Evolutionary conservation across 2,113 vertebrate species (phyloP), one percentile per base, ranked within the genome.

Genomic region (Rhinolophus sinicus): DNA sequence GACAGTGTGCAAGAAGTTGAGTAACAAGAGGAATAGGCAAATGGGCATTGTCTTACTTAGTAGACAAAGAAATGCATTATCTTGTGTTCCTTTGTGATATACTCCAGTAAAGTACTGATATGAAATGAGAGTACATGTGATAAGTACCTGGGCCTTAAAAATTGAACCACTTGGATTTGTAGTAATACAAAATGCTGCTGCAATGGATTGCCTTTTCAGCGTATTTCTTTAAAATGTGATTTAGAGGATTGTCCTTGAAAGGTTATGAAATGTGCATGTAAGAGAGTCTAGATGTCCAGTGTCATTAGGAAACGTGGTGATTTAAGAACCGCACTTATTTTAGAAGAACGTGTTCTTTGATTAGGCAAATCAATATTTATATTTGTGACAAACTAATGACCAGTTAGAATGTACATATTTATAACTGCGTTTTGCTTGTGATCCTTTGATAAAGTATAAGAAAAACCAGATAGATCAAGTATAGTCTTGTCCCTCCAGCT

Each of bases 181-280:
- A 18, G n/a, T 80, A n/a, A 86, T 40, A 60, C 90, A 35, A 54
- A 93, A 78, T 19, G 24, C n/a, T 77, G 54, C 26, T 90, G 64
- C 38, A 50, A 9, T 35, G 50, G 26, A 19, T 50, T 58, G 50
- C 22, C 24, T 94, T 82, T 91, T 60, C 56, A 40, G 6, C 24
- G 28, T 22, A 50, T 44, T 95, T 93, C 75, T 92, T 80, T 76
- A 77, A 80, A 94, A 77, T 60, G 47, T 81, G 92, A 90, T 65
- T 84, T 89, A 35, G 60, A 81, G 90, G 75, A 69, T 78, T 92
- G 97, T 75, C 97, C 92, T 97, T 96, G 97, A 95, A 94, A 95
- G 96, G 95, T 95, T 96, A 92, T 93, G 80, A 92, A 69, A 72
- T 82, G 54, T 92, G 69, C 62, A 0, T 56, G 64, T 33, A 62